Percentiles rank a stretch among this genome's conserved stretches.
Conservation (phyloP, 2,113 vertebrate genomes). For the Panthera uncia region DNA sequence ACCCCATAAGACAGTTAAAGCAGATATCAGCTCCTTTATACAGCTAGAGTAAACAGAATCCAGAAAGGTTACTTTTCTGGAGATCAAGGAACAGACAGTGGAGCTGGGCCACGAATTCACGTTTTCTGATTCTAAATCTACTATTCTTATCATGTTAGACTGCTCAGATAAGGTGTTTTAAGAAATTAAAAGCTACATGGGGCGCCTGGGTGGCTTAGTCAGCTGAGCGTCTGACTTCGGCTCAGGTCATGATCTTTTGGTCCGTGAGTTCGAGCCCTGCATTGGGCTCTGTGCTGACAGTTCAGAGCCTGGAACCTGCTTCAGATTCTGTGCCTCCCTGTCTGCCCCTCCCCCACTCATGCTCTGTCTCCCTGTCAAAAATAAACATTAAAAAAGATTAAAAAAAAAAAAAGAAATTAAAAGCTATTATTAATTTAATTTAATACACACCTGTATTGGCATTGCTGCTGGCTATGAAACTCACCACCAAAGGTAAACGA, state of each 20-base stretch:
- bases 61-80: background rate
- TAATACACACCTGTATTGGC: conserved; percentile 94
- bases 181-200: background rate
- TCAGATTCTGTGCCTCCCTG: no score
- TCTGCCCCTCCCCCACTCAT: no score
- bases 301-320: no score
- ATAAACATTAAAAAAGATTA: no score
- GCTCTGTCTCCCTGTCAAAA: no score
- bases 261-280: no score
- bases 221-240: no score
- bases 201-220: no score
- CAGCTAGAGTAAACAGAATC: background rate
- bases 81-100: background rate
- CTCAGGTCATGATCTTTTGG: no score
- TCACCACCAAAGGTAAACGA: conserved; percentile 96
- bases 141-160: background rate
- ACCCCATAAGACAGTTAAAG: background rate
- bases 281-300: no score
- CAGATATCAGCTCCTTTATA: background rate
- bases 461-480: conserved; percentile 96
- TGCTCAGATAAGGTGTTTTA: background rate
- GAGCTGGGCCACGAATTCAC: background rate
- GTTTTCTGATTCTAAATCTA: background rate
- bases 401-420: background rate
- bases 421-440: background rate